Base-by-base conservation (phyloP, 1,140 invertebrate species). In the Euglossa dilemma region DNA sequence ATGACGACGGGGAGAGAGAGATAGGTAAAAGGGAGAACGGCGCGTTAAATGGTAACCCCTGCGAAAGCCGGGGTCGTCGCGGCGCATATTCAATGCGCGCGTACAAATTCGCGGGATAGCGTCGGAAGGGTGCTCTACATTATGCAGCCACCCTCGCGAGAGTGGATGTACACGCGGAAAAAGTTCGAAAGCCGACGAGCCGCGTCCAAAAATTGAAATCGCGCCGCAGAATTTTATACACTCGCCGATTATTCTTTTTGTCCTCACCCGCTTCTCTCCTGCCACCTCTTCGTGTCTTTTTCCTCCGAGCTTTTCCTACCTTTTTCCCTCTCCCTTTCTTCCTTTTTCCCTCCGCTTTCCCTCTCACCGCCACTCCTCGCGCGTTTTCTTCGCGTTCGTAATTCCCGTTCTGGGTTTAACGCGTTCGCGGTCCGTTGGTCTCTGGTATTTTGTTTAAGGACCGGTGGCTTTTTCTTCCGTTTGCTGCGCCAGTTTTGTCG, bases 121-220 rank as follows among this genome's bases (percentile, higher is more conserved):
- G 43, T 61, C 28, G 25, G 59, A 52, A 67, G 66, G 66, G 47
- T 73, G 88, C 83, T 85, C 69, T 92, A 85, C 83, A 91, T 92
- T 91, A 92, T 92, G 88, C 91, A 84, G 80, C 80, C 79, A 76
- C 43, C 70, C 82, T 90, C 89, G 90, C 87, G 90, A 90, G 90
- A 90, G 71, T 88, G 85, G 28, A 70, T 70, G 73, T 87, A 89
- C 87, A 89, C 89, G 89, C 90, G 90, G 87, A 91, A 91, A 91
- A 91, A 92, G 82, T 91, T 91, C 23, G 57, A 83, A 69, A 61
- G 43, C 69, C 64, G 77, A 59, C 54, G 64, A 84, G 70, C 61
- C 73, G 70, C 4, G 87, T 81, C 78, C 87, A 57, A 90, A 87
- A 90, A 91, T 91, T 91, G 90, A 89, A 90, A 92, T 92, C 89